Evolutionary conservation across 2,888 invertebrate species (phyloP).

Genomic region (Abrostola triplasia): DNA sequence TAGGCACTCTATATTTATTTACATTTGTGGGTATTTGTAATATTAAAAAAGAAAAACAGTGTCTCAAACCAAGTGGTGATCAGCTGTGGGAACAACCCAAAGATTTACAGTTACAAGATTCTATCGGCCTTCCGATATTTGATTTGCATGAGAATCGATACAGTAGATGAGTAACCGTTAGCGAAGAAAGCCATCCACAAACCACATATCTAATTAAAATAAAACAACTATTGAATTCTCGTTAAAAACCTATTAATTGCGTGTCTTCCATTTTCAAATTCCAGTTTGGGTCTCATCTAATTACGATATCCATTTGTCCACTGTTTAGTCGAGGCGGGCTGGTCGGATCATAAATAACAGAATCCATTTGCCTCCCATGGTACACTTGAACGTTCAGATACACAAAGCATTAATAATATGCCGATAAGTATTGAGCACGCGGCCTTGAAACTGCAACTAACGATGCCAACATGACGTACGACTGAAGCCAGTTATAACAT

Average conservation of each 20-base stretch:
- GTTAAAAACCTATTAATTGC: conserved; percentile 18
- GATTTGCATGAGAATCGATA: conserved; percentile 20
- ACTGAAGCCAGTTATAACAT: conserved; percentile 44
- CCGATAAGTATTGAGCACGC: conserved; percentile 57
- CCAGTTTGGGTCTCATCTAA: conserved; percentile 18
- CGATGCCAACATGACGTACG: conserved; percentile 47
- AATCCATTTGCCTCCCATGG: conserved; percentile 33
- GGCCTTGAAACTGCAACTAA: conserved; percentile 55
- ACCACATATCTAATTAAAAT: conserved; percentile 29
- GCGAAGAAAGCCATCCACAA: conserved; percentile 7
- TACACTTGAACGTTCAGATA: conserved; percentile 23
- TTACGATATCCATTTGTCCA: conserved; percentile 13
- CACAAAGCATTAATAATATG: conserved; percentile 49
- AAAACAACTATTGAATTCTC: conserved; percentile 18
- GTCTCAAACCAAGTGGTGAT: too few species aligned
- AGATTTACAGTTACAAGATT: too few species aligned
- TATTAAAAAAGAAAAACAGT: too few species aligned
- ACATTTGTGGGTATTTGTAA: too few species aligned
- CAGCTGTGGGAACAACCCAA: too few species aligned
- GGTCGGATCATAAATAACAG: conserved; percentile 24
- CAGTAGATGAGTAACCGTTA: conserved; percentile 11
- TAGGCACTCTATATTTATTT: too few species aligned
- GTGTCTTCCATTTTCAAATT: conserved; percentile 11
- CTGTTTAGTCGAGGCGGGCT: background rate
- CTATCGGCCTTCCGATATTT: background rate